phyloP scores from a whole-genome alignment of 2,888 invertebrate genomes.

The Scaptomyza flava region DNA sequence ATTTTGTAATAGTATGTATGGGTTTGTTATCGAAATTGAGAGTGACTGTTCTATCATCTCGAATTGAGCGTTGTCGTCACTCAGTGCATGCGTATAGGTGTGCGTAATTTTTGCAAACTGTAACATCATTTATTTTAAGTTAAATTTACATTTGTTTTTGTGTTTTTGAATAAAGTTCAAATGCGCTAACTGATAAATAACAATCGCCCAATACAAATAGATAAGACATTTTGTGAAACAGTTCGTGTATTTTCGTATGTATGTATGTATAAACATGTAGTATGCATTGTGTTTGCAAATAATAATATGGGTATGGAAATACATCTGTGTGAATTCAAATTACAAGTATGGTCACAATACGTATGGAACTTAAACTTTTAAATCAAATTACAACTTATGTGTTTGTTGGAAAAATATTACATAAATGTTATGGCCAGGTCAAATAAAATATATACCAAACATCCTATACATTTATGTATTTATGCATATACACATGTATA shows the following conservation, averaged over 20 bases:
- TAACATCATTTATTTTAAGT: constrained; percentile 16
- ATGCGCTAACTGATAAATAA: background rate
- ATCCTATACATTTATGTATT: constrained; percentile 8
- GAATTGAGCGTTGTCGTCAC: constrained; percentile 23
- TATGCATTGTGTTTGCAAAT: background rate
- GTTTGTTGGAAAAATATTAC: background rate
- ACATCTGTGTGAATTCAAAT: background rate
- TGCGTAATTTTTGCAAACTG: constrained; percentile 29
- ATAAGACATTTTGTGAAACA: background rate
- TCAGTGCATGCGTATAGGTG: constrained; percentile 40
- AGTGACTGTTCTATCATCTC: constrained; percentile 14
- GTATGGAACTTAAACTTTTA: background rate
- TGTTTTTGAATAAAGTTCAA: background rate
- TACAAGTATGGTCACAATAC: background rate
- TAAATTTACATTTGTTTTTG: background rate
- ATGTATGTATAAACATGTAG: background rate
- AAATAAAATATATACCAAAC: constrained; percentile 3
- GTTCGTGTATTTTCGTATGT: background rate
- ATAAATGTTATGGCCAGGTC: background rate
- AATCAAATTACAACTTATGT: background rate
- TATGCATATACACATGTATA: background rate
- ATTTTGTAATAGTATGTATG: too few relatives aligned
- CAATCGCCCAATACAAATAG: background rate
- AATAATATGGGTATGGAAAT: background rate
- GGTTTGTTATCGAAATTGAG: constrained; percentile 23